Evolutionary conservation across 2,888 invertebrate genomes (phyloP).

Genomic region (Brachypterus glaber): DNA sequence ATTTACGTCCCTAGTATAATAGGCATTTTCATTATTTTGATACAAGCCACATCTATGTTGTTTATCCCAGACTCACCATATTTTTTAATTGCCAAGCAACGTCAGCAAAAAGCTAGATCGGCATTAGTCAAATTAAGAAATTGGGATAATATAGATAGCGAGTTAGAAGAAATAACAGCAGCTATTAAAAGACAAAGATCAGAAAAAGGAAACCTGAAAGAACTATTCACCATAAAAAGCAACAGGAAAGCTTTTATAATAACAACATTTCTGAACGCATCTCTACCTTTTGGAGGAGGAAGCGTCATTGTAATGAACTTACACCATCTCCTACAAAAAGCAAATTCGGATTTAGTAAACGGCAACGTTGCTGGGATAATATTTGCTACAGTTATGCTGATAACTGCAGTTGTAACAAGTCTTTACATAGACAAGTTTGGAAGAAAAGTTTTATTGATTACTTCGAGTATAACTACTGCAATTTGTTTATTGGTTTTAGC

Average conservation of each 20-base stretch:
- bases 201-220: conserved; percentile 35
- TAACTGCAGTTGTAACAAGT: conserved; percentile 32
- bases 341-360: conserved; percentile 32
- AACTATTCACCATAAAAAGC: conserved; percentile 34
- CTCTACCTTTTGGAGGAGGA: conserved; percentile 39
- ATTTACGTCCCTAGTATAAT: no score
- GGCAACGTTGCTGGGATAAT: conserved; percentile 33
- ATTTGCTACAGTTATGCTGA: conserved; percentile 35
- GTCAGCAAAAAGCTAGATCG: conserved; percentile 32
- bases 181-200: conserved; percentile 35
- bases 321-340: conserved; percentile 34
- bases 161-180: conserved; percentile 33
- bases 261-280: conserved; percentile 35
- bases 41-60: no score
- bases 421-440: conserved; percentile 35
- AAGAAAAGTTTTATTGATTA: conserved; percentile 32
- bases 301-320: conserved; percentile 39
- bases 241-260: conserved; percentile 37
- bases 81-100: conserved; percentile 33
- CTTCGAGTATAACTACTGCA: conserved; percentile 34
- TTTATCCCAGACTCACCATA: conserved; percentile 36
- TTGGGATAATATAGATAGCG: conserved; percentile 32
- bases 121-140: conserved; percentile 30
- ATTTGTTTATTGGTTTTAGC: conserved; percentile 33
- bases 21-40: no score